Evolutionary conservation across 2,888 invertebrate genomes (phyloP).

Genomic region (Linyphia triangularis): DNA sequence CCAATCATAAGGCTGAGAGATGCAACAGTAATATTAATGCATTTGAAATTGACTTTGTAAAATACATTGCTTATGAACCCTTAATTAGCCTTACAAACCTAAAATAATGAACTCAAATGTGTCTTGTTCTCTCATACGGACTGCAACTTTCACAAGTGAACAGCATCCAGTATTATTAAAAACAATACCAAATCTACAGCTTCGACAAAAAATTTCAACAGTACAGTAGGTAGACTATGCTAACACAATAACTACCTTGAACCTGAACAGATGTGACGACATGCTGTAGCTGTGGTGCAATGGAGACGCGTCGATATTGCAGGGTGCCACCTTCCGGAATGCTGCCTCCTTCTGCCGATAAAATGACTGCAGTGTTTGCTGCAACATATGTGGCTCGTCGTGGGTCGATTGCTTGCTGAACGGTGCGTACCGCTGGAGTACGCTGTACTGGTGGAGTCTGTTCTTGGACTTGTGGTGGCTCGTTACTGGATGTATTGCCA

Average conservation of each 20-base stretch:
- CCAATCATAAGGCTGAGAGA: no score
- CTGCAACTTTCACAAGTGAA: no score
- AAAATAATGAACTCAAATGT: no score
- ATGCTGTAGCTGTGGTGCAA: slow-evolving; percentile 70
- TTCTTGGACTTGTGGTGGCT: slow-evolving; percentile 40
- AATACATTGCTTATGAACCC: no score
- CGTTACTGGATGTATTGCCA: slow-evolving; percentile 43
- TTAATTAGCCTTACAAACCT: no score
- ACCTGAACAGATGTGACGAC: slow-evolving; percentile 71
- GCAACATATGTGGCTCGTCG: slow-evolving; percentile 34
- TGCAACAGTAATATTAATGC: no score
- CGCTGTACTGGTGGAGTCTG: slow-evolving; percentile 10
- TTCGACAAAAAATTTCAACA: no score
- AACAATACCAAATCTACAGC: no score
- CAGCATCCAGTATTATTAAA: no score
- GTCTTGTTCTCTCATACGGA: no score
- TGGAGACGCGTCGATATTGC: slow-evolving; percentile 65
- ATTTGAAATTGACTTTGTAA: no score
- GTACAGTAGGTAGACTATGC: no score
- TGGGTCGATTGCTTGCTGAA: slow-evolving; percentile 27
- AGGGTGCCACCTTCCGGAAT: slow-evolving; percentile 27
- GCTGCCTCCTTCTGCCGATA: slow-evolving; percentile 43
- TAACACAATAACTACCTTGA: slow-evolving; percentile 51
- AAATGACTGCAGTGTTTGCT: slow-evolving; percentile 32
- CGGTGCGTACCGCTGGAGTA: slow-evolving; percentile 25